Percentiles rank a stretch among this genome's conserved stretches.
Conservation (phyloP, 2,113 vertebrate species). For the Thermophis baileyi region DNA sequence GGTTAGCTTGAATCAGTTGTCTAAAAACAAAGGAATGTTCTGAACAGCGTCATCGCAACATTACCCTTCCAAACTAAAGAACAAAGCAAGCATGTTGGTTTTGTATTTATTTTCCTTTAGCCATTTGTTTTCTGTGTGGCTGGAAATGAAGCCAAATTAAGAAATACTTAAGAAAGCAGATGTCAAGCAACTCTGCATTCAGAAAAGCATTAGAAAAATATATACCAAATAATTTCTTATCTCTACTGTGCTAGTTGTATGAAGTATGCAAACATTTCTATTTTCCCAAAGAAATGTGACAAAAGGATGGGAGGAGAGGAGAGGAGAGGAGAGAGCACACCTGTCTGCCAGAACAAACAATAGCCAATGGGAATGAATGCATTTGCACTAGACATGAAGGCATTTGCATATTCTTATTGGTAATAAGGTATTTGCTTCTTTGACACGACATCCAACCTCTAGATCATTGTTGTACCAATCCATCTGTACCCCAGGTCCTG, state of each 20-base stretch:
- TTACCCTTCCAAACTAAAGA: neutral
- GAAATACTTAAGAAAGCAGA: neutral
- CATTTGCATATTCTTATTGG: neutral
- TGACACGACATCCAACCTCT: neutral
- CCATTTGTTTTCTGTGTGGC: neutral
- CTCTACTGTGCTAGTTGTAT: neutral
- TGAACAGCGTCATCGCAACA: neutral
- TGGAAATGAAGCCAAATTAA: neutral
- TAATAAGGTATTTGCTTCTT: neutral
- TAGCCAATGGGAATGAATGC: neutral
- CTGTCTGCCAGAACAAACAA: neutral
- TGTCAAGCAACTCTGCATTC: neutral
- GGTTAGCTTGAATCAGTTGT: neutral
- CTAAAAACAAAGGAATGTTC: neutral
- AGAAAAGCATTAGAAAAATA: neutral
- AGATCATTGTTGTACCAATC: neutral
- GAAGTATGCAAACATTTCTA: neutral
- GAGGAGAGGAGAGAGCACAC: neutral
- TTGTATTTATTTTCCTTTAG: neutral
- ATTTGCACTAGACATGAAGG: neutral
- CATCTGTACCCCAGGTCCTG: neutral
- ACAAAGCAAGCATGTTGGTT: neutral
- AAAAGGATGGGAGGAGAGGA: neutral
- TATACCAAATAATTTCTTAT: neutral
- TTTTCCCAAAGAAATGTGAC: neutral